Evolutionary conservation across 2,113 vertebrate genomes (phyloP), one percentile per base, ranked within the genome.

Genomic region (Dipodomys spectabilis): DNA sequence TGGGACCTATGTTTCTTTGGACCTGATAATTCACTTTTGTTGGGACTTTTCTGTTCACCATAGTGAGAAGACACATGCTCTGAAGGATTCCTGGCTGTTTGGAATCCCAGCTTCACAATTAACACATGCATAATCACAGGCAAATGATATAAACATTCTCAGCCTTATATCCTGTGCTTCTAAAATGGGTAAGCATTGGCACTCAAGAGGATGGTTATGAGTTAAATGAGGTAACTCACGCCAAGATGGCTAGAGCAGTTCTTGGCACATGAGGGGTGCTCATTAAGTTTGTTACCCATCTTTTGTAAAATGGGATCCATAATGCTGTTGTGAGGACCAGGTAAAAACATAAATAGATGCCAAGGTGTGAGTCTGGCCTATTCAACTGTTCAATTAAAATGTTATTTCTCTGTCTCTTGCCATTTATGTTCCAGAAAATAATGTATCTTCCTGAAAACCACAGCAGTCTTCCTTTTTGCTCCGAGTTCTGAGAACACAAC

Each of bases 401-500:
- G 8, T 86, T 75, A 9, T 74, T 16, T 81, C 10, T 64, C 16
- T 30, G 75, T 49, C 62, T 73, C 44, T 49, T 39, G 25, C 45
- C 25, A 49, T 27, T 65, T 79, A 28, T 5, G 65, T 16, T 72
- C 87, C 27, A 87, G 81, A 65, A 30, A 78, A 9, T 32, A 45
- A n/a, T 69, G 20, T 1, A 19, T 65, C 39, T 94, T 92, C 27
- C 72, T 19, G 60, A 69, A 75, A 86, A 62, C 62, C 9, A 22
- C 13, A 49, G 78, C 0, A 6, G 28, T 35, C 15, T 65, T 85
- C 65, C 20, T 62, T 93, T 72, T 88, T 83, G 27, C 28, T 82
- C 15, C 19, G n/a, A 57, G 2, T 90, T 92, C 74, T n/a, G 23
- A 91, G 79, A 90, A 88, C 16, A 88, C 68, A 83, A 78, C 65